These are phyloP conservation scores for Ptychochromis oligacanthus DNA, from an alignment of 2,113 vertebrate genomes.

Conservation along the genomic window DNA sequence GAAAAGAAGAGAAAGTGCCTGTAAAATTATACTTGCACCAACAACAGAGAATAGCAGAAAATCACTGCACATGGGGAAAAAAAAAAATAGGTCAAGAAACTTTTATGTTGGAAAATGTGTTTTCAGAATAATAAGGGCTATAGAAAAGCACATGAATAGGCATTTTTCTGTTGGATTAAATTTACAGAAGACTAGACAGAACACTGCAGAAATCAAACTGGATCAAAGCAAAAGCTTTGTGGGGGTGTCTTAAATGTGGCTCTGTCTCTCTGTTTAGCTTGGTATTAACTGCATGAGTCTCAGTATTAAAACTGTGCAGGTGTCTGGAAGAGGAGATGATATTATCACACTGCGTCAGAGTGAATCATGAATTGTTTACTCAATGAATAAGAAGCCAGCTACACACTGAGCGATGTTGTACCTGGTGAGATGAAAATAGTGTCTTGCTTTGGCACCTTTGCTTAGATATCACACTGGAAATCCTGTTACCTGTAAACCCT, in stretches of 20 bases:
- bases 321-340: slow-evolving; percentile 41
- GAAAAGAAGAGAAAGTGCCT: not conserved
- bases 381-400: slow-evolving; percentile 38
- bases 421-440: slow-evolving; percentile 36
- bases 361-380: slow-evolving; percentile 60
- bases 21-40: not conserved
- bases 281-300: not conserved
- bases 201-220: not conserved
- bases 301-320: slow-evolving; percentile 5
- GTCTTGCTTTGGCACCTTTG: not conserved
- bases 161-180: slow-evolving; percentile 8
- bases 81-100: slow-evolving; percentile 9
- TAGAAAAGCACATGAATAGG: slow-evolving; percentile 14
- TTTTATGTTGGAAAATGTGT: not conserved
- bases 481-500: slow-evolving; percentile 19
- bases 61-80: not conserved
- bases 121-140: slow-evolving; percentile 16
- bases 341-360: slow-evolving; percentile 25
- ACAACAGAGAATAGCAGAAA: not conserved
- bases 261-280: not conserved
- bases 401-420: slow-evolving; percentile 28
- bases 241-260: not conserved
- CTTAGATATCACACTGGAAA: slow-evolving; percentile 29
- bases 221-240: slow-evolving; percentile 11
- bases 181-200: not conserved